Conservation (phyloP, 2,888 invertebrate species). For the Thysanoteuthis rhombus region DNA sequence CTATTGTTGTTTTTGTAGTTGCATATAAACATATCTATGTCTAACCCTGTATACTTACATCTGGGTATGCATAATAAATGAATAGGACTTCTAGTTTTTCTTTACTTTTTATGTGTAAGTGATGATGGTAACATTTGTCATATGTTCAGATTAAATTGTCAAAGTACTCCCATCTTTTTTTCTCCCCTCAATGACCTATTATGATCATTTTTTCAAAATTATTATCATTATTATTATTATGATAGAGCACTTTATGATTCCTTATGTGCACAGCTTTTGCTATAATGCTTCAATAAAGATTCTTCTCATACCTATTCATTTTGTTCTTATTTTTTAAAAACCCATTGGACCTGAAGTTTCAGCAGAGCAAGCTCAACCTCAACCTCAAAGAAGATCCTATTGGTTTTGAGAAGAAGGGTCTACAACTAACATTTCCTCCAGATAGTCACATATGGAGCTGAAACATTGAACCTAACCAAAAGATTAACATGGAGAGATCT, state of each 20-base stretch:
- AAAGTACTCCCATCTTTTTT: background rate
- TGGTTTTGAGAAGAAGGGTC: too few species aligned
- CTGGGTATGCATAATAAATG: background rate
- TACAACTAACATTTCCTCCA: too few species aligned
- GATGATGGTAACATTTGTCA: background rate
- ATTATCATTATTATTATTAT: background rate
- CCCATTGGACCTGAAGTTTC: too few species aligned
- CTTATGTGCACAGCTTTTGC: constrained; percentile 25
- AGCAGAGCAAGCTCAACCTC: too few species aligned
- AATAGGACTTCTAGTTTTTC: background rate
- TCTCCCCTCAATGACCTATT: background rate
- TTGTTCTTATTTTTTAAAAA: background rate
- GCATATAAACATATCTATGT: background rate
- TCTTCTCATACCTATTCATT: background rate
- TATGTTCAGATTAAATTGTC: background rate
- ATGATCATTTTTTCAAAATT: background rate
- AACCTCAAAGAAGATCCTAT: too few species aligned
- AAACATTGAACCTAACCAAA: too few species aligned
- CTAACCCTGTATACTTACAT: background rate
- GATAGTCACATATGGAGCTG: too few species aligned
- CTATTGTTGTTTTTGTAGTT: background rate
- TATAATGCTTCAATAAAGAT: constrained; percentile 15
- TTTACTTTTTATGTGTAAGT: background rate
- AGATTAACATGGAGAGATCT: too few species aligned
- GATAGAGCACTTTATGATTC: background rate